Base-by-base conservation (phyloP, 1,140 invertebrate genomes). In the Anagrus nilaparvatae region DNA sequence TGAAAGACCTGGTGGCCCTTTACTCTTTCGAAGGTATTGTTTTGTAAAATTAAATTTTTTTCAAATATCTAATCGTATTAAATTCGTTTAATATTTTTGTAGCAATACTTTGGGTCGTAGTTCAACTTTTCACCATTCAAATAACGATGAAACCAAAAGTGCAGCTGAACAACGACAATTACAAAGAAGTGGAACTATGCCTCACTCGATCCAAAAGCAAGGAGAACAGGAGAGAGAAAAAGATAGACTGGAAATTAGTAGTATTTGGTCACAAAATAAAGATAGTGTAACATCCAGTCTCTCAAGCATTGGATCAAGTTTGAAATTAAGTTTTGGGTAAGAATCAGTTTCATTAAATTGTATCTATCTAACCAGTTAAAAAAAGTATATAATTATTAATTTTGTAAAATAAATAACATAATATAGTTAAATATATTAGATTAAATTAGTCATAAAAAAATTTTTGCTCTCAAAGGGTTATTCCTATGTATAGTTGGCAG, bases 311-410 rank as follows among this genome's bases (percentile, higher is more conserved):
- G 77, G 83, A 12, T 84, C 82, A 49, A 82, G 79, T 53, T 73
- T 89, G 36, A 88, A 88, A 69, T 73, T 86, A 39, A 84, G 80
- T 56, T 87, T 89, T 54, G 82, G 83, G 85, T 89, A 71, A 80
- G 74, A 39, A 1, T 10, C 8, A 32, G 7, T 35, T 35, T 35
- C 28, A n/a, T n/a, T n/a, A n/a, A n/a, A n/a, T n/a, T n/a, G n/a
- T n/a, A n/a, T n/a, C n/a, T n/a, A n/a, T n/a, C n/a, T n/a, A n/a
- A n/a, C n/a, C n/a, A n/a, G n/a, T n/a, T n/a, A n/a, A n/a, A n/a
- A n/a, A n/a, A n/a, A n/a, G n/a, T n/a, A n/a, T n/a, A n/a, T n/a
- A n/a, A n/a, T n/a, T n/a, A n/a, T n/a, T n/a, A n/a, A n/a, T n/a
- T n/a, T n/a, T n/a, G n/a, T n/a, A n/a, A n/a, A n/a, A n/a, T n/a